These are phyloP conservation scores for Sarcophaga caerulescens DNA, from an alignment of 2,888 invertebrate species.

Conservation along the genomic window DNA sequence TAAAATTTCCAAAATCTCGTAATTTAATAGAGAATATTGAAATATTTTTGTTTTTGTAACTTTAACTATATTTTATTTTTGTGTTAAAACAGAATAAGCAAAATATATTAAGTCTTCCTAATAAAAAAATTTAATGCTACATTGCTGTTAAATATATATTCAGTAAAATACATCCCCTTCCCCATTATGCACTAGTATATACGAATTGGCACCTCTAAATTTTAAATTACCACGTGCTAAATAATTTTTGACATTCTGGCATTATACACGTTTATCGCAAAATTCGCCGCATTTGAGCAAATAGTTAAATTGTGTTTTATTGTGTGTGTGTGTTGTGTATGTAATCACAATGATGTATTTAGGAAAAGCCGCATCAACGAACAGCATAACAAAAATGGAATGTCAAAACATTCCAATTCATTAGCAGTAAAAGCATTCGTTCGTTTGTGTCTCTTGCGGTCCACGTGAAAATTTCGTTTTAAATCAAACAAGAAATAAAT, in stretches of 20 bases:
- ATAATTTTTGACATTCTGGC: constrained; percentile 35
- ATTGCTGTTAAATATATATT: background rate
- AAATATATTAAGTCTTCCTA: too few relatives aligned
- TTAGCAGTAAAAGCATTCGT: constrained; percentile 43
- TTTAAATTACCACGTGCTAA: constrained; percentile 47
- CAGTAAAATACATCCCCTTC: background rate
- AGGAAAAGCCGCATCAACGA: constrained; percentile 57
- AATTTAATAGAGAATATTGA: too few relatives aligned
- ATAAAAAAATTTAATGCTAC: too few relatives aligned
- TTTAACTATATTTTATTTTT: too few relatives aligned
- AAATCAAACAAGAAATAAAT: constrained; percentile 2
- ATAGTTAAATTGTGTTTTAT: background rate
- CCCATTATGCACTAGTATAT: background rate
- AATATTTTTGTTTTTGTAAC: too few relatives aligned
- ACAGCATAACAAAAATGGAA: constrained; percentile 44
- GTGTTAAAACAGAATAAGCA: too few relatives aligned
- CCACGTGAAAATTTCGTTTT: constrained; percentile 66
- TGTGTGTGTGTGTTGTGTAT: constrained; percentile 10
- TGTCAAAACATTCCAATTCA: constrained; percentile 63
- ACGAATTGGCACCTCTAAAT: constrained; percentile 12
- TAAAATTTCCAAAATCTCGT: too few relatives aligned
- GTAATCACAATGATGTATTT: constrained; percentile 18
- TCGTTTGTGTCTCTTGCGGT: constrained; percentile 44
- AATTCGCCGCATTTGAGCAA: constrained; percentile 17
- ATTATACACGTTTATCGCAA: constrained; percentile 20